Evolutionary conservation across 2,797 vertebrate species (phyloP).

Genomic region (Rousettus madagascariensis): DNA sequence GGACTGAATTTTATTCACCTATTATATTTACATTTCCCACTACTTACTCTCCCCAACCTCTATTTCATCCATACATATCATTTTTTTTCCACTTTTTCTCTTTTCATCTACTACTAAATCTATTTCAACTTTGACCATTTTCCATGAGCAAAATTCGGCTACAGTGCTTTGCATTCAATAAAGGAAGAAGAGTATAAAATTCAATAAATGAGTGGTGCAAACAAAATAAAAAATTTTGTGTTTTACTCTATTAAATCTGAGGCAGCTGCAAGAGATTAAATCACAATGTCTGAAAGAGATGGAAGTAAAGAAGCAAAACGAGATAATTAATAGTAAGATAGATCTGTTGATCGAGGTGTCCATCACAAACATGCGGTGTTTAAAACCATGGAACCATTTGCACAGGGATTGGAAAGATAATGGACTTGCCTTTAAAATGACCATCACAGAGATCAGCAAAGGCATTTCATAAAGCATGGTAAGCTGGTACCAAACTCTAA

Average conservation of each 20-base stretch:
- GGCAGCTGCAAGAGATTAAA: slow-evolving; percentile 14
- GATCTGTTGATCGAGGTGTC: not conserved
- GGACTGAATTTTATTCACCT: slow-evolving; percentile 36
- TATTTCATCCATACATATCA: not conserved
- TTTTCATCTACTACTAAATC: slow-evolving; percentile 7
- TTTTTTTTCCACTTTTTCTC: not conserved
- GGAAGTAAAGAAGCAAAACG: not conserved
- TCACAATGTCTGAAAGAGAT: not conserved
- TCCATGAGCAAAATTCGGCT: slow-evolving; percentile 27
- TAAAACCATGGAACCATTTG: not conserved
- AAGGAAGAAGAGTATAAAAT: not conserved
- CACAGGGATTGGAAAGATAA: not conserved
- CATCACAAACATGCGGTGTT: not conserved
- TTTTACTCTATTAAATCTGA: slow-evolving; percentile 36
- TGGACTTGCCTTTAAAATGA: not conserved
- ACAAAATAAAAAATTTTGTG: slow-evolving; percentile 41
- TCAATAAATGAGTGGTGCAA: not conserved
- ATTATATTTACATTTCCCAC: slow-evolving; percentile 11
- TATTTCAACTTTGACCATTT: slow-evolving; percentile 43
- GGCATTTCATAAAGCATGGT: not conserved
- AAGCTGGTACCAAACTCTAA: not conserved
- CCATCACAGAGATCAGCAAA: not conserved
- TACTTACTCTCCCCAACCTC: not conserved
- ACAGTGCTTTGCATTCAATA: not conserved
- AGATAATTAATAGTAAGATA: not conserved